Percentiles rank a stretch among this genome's conserved stretches.
phyloP scores from a whole-genome alignment of 2,888 invertebrate species.

The Troides aeacus region DNA sequence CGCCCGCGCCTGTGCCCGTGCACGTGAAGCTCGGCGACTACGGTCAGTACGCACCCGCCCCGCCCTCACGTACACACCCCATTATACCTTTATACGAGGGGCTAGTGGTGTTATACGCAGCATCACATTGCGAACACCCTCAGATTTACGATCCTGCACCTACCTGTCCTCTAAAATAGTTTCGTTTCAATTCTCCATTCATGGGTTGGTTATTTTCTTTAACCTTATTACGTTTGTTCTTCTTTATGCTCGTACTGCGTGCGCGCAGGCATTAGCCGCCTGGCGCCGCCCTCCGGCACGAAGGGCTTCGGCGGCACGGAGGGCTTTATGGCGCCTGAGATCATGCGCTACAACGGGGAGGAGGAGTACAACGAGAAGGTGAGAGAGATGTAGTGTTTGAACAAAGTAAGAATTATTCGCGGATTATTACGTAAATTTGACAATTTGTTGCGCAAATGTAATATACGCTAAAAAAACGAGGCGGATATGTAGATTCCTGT shows the following conservation, averaged over 20 bases:
- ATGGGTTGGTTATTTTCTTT: no score
- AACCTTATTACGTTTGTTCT: no score
- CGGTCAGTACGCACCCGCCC: constrained; percentile 68
- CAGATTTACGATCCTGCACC: no score
- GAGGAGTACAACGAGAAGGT: constrained; percentile 99
- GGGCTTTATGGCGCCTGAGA: constrained; percentile 99
- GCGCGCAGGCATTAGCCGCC: constrained; percentile 87
- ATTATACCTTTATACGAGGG: neutral
- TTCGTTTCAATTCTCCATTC: no score
- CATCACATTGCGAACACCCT: no score
- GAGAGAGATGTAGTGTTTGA: neutral
- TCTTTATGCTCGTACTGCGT: neutral
- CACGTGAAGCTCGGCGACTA: constrained; percentile 98
- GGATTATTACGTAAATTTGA: no score
- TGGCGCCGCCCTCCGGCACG: constrained; percentile 93
- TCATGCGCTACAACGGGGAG: constrained; percentile 98
- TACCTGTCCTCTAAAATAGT: no score
- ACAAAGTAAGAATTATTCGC: no score
- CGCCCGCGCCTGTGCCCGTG: constrained; percentile 71
- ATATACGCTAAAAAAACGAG: no score
- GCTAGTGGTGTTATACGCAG: no score
- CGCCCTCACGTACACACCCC: neutral
- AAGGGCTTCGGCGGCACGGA: constrained; percentile 99
- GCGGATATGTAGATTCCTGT: no score
- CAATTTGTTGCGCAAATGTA: no score